Base-by-base conservation (phyloP, 2,113 vertebrate genomes). In the Synchiropus splendidus region DNA sequence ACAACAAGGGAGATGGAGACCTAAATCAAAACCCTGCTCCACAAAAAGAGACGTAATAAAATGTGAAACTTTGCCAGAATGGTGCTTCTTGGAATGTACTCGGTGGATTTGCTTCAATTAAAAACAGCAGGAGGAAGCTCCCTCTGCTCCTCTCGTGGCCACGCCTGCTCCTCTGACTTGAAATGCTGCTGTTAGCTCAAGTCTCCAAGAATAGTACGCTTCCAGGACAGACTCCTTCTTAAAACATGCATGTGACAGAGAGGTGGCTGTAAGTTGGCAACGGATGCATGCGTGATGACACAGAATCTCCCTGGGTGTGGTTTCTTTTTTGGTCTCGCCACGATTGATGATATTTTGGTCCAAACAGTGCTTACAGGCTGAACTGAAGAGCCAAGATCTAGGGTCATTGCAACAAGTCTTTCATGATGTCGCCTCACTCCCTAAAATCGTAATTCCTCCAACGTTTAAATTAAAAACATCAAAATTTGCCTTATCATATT, bases 81-180 rank as follows among this genome's bases (percentile, higher is more conserved):
- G 56, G 33, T 36, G 67, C 60, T 65, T 64, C 10, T 63, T 14
- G 1, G 14, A 31, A 30, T 55, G 45, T 36, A 51, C 48, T 48
- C 47, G 15, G 18, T 44, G 56, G 61, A 65, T 58, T 59, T 57
- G 14, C 49, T 58, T 14, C 30, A 70, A 67, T 63, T 68, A 58
- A 58, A 76, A 71, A 61, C 65, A 58, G 61, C 58, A 54, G 64
- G 69, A 45, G 45, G 18, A 50, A 40, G 27, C 48, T 40, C 16
- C 27, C 11, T 35, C 45, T 42, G 37, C 53, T 61, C 68, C 46
- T 54, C 61, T 59, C 6, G 21, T 50, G 61, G 44, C 42, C 45
- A 21, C 44, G 42, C 51, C 15, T 46, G 31, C 49, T 42, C 18
- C 43, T 18, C 9, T 56, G 65, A 61, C 56, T 67, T 48, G 46